Conservation (phyloP, 1,140 invertebrate species). For the Meloidogyne chitwoodi region DNA sequence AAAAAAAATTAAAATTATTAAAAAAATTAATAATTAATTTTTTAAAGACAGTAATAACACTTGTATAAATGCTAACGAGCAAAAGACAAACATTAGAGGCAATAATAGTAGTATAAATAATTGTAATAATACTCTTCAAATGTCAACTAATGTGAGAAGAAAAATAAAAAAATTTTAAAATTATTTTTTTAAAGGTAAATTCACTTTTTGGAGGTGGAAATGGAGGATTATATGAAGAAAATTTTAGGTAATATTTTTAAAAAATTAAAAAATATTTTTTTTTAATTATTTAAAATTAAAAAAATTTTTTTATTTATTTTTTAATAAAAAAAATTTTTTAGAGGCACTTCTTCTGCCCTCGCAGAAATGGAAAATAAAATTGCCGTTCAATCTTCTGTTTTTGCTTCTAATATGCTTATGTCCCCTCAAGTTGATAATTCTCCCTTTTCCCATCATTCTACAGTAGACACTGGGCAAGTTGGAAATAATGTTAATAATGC, state of each 20-base stretch:
- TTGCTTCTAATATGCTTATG: background rate
- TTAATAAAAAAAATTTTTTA: too few species aligned
- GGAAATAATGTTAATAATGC: background rate
- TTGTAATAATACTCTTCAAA: background rate
- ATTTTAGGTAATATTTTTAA: background rate
- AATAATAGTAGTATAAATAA: background rate
- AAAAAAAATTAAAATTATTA: too few species aligned
- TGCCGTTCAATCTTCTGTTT: background rate
- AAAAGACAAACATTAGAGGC: background rate
- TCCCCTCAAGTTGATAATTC: background rate
- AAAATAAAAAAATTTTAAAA: background rate
- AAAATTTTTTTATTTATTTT: too few species aligned
- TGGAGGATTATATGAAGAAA: background rate
- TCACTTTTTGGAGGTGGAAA: background rate
- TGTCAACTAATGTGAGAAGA: background rate
- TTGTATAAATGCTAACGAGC: background rate
- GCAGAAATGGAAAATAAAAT: background rate
- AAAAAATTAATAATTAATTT: too few species aligned
- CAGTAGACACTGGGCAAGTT: background rate
- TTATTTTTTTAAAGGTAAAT: background rate
- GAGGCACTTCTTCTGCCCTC: background rate
- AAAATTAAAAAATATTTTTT: background rate
- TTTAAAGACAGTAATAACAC: background rate
- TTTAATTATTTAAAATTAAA: too few species aligned
- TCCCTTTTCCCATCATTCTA: background rate